phyloP scores from a whole-genome alignment of 1,140 invertebrate species.

The Subanguina moxae region DNA sequence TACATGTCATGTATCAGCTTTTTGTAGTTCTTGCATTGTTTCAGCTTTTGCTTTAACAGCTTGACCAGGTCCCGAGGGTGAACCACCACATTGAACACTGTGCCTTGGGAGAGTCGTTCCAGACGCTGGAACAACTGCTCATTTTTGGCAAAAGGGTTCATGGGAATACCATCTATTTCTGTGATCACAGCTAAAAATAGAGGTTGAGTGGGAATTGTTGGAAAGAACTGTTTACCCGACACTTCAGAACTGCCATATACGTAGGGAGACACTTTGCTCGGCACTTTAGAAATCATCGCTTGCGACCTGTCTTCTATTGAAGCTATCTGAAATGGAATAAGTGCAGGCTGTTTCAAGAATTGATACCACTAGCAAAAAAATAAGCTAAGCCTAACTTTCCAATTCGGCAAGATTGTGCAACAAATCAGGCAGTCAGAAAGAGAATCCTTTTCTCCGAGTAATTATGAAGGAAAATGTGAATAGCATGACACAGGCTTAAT shows the following conservation, averaged over 20 bases:
- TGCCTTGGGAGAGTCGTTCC: constrained; percentile 14
- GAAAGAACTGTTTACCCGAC: not conserved
- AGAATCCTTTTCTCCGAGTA: no score
- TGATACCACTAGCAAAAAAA: no score
- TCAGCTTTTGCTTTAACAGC: constrained; percentile 1
- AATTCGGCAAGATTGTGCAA: no score
- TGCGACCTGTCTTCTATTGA: constrained; percentile 6
- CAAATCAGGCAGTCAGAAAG: no score
- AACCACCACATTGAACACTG: constrained; percentile 18
- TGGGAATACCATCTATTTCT: constrained; percentile 26
- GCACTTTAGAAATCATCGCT: not conserved
- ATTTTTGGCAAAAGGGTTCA: constrained; percentile 26
- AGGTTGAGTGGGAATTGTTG: not conserved
- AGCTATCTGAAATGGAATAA: constrained; percentile 4
- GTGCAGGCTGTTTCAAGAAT: no score
- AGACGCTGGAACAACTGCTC: constrained; percentile 27
- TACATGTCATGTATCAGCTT: constrained; percentile 15
- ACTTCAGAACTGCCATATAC: constrained; percentile 4
- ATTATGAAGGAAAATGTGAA: no score
- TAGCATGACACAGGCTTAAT: no score
- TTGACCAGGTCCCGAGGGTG: constrained; percentile 18
- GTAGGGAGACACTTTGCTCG: constrained; percentile 13
- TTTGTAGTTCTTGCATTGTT: constrained; percentile 14
- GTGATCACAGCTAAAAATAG: constrained; percentile 29
- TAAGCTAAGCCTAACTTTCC: no score